phyloP scores from a whole-genome alignment of 2,797 vertebrate species.

The Dermochelys coriacea region DNA sequence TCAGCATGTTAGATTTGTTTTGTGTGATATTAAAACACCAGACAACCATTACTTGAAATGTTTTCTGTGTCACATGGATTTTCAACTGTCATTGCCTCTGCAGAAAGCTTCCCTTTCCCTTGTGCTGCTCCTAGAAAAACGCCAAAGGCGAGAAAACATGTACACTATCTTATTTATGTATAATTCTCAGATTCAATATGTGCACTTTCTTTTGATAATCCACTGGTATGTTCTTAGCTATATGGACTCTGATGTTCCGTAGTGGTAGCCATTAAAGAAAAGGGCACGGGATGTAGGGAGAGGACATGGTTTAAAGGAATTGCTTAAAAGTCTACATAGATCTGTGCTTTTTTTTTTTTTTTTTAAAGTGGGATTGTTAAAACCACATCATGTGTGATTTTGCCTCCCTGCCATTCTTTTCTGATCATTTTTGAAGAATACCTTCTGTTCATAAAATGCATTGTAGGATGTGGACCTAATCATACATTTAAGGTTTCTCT shows the following conservation, averaged over 20 bases:
- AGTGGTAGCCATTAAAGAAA: neutral
- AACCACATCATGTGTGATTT: neutral
- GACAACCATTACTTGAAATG: slow-evolving; percentile 50
- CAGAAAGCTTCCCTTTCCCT: slow-evolving; percentile 46
- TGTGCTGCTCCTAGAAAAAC: slow-evolving; percentile 46
- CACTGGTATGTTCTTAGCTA: neutral
- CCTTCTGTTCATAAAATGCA: slow-evolving; percentile 31
- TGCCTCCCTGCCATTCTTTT: neutral
- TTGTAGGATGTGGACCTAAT: neutral
- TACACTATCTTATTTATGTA: neutral
- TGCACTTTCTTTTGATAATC: neutral
- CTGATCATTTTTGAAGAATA: slow-evolving; percentile 8
- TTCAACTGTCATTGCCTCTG: slow-evolving; percentile 63
- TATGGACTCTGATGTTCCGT: neutral
- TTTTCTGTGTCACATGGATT: slow-evolving; percentile 54
- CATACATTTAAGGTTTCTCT: slow-evolving; percentile 21
- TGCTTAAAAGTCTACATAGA: neutral
- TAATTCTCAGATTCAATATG: slow-evolving; percentile 2
- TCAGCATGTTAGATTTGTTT: neutral
- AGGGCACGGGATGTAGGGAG: neutral
- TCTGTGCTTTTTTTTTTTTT: neutral
- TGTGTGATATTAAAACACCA: neutral
- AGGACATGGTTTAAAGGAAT: neutral
- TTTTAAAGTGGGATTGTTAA: slow-evolving; percentile 1
- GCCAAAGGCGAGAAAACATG: slow-evolving; percentile 31